Base-by-base conservation (phyloP, 2,113 vertebrate genomes). In the Capricornis sumatraensis region DNA sequence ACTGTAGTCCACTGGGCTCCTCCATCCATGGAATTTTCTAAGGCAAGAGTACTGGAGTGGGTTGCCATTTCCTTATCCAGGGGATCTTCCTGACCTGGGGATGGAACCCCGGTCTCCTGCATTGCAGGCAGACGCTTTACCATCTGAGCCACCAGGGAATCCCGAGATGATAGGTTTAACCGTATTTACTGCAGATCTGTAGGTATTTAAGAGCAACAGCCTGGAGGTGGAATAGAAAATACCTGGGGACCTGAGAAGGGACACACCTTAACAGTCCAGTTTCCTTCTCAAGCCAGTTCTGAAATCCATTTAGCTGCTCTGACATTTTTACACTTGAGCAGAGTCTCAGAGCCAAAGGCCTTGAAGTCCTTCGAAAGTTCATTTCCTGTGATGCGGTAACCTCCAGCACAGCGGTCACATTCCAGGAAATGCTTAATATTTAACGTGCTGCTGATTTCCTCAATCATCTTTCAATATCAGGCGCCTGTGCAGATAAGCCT, bases 381-480 rank as follows among this genome's bases (percentile, higher is more conserved):
- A 82, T 71, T 90, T 96, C 93, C 64, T 96, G 21, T 50, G 94
- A 89, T 96, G 78, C 4, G 5, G n/a, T 92, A 95, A 98, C 76
- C 96, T 98, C 91, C 97, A 95, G 0, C 45, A 83, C 83, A 43
- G 21, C 87, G 97, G 97, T 90, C 89, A 97, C 67, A 90, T 95
- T 85, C 92, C 95, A 90, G 96, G 88, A 96, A 8, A 33, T 17
- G 95, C 96, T 99, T 98, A 99, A 99, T 98, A 94, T 98, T 99
- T 99, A 99, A 98, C 98, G 10, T 64, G 81, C 3, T 98, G 97
- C 79, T 98, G 45, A 87, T 87, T 89, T 98, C 89, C 82, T 97
- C 97, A 95, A 98, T 95, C 95, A 94, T 55, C 87, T 96, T 91
- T 96, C 96, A 93, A 87, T 96, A 96, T 98, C 93, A 89, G 94